phyloP scores from a whole-genome alignment of 2,888 invertebrate genomes.

The Chaetogeoica ovagalla region DNA sequence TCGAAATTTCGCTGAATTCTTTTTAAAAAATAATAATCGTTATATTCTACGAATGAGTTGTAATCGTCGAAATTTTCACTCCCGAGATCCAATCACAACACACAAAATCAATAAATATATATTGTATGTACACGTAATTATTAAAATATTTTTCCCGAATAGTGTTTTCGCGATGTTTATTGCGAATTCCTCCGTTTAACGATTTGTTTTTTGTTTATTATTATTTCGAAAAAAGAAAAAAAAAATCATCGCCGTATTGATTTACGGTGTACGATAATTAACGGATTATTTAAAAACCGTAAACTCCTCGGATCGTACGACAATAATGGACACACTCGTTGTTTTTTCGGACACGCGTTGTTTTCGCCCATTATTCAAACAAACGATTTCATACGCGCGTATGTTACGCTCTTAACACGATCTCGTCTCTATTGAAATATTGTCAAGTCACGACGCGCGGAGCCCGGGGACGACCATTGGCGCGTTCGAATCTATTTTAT shows the following conservation, averaged over 20 bases:
- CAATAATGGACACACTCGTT: background rate
- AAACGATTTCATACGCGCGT: conserved; percentile 33
- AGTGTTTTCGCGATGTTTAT: no score
- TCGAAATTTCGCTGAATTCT: background rate
- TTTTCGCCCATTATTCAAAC: conserved; percentile 9
- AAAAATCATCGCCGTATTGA: conserved; percentile 6
- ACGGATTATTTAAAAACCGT: conserved; percentile 2
- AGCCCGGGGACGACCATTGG: no score
- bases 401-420: conserved; percentile 24
- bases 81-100: no score
- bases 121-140: no score
- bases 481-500: background rate
- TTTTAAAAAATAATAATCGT: no score
- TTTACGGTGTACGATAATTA: conserved; percentile 3
- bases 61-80: background rate
- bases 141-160: no score
- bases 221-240: background rate
- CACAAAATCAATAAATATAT: no score
- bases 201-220: background rate
- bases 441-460: conserved; percentile 15
- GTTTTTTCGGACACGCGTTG: conserved; percentile 2
- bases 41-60: background rate
- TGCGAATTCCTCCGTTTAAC: no score
- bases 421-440: conserved; percentile 24
- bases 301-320: background rate